Evolutionary conservation across 2,888 invertebrate genomes (phyloP).

Genomic region (Tiliacea aurago): DNA sequence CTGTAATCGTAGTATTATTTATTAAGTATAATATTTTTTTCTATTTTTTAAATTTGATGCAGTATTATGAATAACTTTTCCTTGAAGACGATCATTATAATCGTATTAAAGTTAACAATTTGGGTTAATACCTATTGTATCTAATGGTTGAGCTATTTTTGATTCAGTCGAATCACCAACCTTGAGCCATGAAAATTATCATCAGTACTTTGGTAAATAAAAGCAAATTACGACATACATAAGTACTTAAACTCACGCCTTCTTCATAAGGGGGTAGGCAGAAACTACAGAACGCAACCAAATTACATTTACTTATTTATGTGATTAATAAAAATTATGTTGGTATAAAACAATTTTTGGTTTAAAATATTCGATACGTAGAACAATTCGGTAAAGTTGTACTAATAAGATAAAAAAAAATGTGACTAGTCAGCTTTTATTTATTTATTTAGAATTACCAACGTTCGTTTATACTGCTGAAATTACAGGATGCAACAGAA

Average conservation of each 20-base stretch:
- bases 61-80: constrained; percentile 27
- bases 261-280: too few species aligned
- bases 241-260: too few species aligned
- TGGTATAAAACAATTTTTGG: background rate
- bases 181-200: constrained; percentile 34
- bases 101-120: constrained; percentile 55
- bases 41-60: too few species aligned
- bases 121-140: constrained; percentile 13
- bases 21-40: too few species aligned
- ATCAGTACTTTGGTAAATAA: background rate
- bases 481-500: too few species aligned
- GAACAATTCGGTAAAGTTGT: background rate
- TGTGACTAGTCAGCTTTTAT: too few species aligned
- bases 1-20: background rate
- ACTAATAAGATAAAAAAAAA: background rate
- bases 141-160: constrained; percentile 8
- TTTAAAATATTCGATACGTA: background rate
- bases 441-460: too few species aligned
- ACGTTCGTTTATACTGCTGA: too few species aligned
- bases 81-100: constrained; percentile 67
- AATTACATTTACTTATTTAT: too few species aligned
- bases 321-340: background rate
- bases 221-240: constrained; percentile 1
- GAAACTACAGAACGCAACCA: too few species aligned
- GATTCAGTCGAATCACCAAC: constrained; percentile 25